Base-by-base conservation (phyloP, 35 echinoderm and acorn worm species). In the Acanthaster planci region DNA sequence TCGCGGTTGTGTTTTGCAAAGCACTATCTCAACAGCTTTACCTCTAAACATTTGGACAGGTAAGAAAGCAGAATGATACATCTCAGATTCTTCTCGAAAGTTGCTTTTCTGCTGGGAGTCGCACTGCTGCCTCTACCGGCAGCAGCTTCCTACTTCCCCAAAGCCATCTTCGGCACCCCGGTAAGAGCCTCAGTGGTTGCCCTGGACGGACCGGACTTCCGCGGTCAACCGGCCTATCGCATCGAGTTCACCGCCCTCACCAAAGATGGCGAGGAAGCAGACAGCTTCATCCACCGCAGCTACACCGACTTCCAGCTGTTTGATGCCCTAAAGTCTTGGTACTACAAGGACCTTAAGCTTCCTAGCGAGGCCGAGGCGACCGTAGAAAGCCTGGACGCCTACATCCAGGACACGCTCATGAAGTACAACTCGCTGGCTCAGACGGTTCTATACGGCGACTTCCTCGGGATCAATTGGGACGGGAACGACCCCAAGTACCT, bases 401-500 rank as follows among this genome's bases (percentile, higher is more conserved):
- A 90, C 67, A 37, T 84, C 1, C 35, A 84, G 8, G 38, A 34
- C 19, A 18, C 64, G 16, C 22, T 84, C 27, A 37, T 84, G 0
- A 1, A 32, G n/a, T 38, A 42, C n/a, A 50, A 42, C 31, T 51
- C 80, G 39, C 59, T 90, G 58, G 58, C 83, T 42, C 55, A 83
- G 15, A 77, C 40, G 57, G 40, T 47, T 47, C 42, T 47, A 47
- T 47, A 47, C 42, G 29, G 60, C 9, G 88, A 90, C 72, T 90
- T 90, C 64, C 67, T 90, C 7, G 88, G 88, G 12, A 90, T 90
- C 67, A 90, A 90, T 37, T 90, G 88, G 88, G 88, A 90, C 40
- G 88, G 88, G 2, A 84, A 37, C 60, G 88, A 90, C 7, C 42
- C 67, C 51, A 36, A 76, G 42, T 90, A 84, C 60, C 67, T 90